Evolutionary conservation across 2,113 vertebrate genomes (phyloP).

Genomic region (Caranx melampygus): DNA sequence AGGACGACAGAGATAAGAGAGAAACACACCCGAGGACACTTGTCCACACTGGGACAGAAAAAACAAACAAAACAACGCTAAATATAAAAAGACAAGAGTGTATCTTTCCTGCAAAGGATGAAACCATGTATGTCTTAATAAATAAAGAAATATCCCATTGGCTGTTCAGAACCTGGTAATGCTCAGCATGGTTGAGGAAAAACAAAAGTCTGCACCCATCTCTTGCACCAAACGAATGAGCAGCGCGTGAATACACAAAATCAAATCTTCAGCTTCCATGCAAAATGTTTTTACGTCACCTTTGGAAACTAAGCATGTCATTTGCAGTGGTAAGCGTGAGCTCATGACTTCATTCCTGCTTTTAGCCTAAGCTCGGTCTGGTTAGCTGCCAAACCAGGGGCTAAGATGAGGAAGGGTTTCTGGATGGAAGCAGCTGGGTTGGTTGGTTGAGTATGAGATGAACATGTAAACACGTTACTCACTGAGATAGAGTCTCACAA

Average conservation of each 20-base stretch:
- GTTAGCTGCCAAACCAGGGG: slow-evolving; percentile 79
- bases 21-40: slow-evolving; percentile 69
- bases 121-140: slow-evolving; percentile 23
- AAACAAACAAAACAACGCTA: slow-evolving; percentile 19
- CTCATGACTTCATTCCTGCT: slow-evolving; percentile 78
- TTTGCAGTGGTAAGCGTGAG: slow-evolving; percentile 76
- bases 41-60: slow-evolving; percentile 49
- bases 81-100: slow-evolving; percentile 14
- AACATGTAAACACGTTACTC: slow-evolving; percentile 93
- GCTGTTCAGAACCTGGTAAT: slow-evolving; percentile 71
- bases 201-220: slow-evolving; percentile 13
- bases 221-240: slow-evolving; percentile 65
- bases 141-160: slow-evolving; percentile 20
- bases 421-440: slow-evolving; percentile 83
- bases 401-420: slow-evolving; percentile 83
- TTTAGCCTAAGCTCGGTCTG: slow-evolving; percentile 77
- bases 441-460: slow-evolving; percentile 86
- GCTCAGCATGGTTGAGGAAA: slow-evolving; percentile 70
- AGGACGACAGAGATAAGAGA: slow-evolving; percentile 77
- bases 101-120: slow-evolving; percentile 30
- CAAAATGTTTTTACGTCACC: slow-evolving; percentile 43
- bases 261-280: slow-evolving; percentile 65
- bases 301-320: slow-evolving; percentile 77
- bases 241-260: slow-evolving; percentile 70
- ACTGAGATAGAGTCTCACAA: slow-evolving; percentile 94